Conservation (phyloP, 2,888 invertebrate genomes). For the Alsophila aescularia region DNA sequence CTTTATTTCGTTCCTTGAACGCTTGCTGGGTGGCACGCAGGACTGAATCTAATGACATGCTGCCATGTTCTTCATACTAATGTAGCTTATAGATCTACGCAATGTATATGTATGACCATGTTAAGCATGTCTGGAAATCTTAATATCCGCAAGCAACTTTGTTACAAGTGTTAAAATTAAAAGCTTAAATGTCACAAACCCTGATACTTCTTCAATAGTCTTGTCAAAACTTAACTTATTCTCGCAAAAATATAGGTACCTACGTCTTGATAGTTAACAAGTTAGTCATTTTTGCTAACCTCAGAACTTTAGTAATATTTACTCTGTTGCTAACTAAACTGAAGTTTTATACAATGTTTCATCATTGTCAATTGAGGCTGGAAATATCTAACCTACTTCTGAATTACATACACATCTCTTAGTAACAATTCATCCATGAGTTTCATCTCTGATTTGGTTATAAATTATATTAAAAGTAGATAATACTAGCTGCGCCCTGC, state of each 20-base stretch:
- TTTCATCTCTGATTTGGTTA: too few relatives aligned
- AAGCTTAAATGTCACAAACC: too few relatives aligned
- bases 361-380: conserved; percentile 6
- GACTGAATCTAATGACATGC: conserved; percentile 29
- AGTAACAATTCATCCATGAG: not conserved
- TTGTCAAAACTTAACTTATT: not conserved
- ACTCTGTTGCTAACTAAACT: not conserved
- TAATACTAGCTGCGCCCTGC: too few relatives aligned
- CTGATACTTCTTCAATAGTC: too few relatives aligned
- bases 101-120: conserved; percentile 9
- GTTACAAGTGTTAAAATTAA: too few relatives aligned
- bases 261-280: not conserved
- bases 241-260: too few relatives aligned
- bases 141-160: not conserved
- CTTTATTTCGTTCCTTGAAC: conserved; percentile 38
- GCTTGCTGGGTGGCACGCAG: conserved; percentile 35
- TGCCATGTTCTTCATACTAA: conserved; percentile 33
- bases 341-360: conserved; percentile 6
- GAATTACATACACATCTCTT: too few relatives aligned
- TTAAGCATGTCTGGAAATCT: not conserved
- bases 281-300: not conserved
- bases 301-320: too few relatives aligned
- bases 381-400: conserved; percentile 7
- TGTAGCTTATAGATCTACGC: conserved; percentile 14
- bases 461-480: too few relatives aligned